phyloP scores from a whole-genome alignment of 2,797 vertebrate genomes.

The Echeneis naucrates region DNA sequence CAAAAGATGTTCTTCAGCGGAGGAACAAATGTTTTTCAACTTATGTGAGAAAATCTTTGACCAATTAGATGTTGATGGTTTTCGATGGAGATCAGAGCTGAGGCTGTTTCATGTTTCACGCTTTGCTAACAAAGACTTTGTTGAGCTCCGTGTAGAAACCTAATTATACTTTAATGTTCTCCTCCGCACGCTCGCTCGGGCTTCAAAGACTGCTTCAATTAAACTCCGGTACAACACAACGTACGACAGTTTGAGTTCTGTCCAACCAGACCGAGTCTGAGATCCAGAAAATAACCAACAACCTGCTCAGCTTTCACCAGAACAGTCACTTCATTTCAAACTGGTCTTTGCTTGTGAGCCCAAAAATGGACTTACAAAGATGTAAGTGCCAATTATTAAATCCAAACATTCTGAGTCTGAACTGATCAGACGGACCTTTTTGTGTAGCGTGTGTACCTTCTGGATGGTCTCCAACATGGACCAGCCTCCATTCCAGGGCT shows the following conservation, averaged over 20 bases:
- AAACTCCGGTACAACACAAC: not conserved
- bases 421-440: too few species aligned
- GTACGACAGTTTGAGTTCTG: not conserved
- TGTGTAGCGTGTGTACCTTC: slow-evolving; percentile 88
- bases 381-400: too few species aligned
- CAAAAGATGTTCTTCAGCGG: slow-evolving; percentile 5
- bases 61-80: not conserved
- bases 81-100: not conserved
- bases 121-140: slow-evolving; percentile 1
- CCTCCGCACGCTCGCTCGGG: not conserved
- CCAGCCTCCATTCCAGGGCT: slow-evolving; percentile 98
- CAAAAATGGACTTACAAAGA: not conserved
- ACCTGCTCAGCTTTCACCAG: too few species aligned
- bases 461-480: slow-evolving; percentile 99
- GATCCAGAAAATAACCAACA: not conserved
- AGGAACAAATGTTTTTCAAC: not conserved
- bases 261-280: not conserved
- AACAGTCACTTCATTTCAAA: too few species aligned
- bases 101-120: not conserved
- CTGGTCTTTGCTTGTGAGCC: not conserved
- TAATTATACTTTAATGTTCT: not conserved
- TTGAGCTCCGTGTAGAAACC: not conserved
- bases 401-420: too few species aligned
- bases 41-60: not conserved
- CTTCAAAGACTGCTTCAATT: slow-evolving; percentile 7